phyloP scores from a whole-genome alignment of 1,140 invertebrate genomes.

The Anoplophora glabripennis region DNA sequence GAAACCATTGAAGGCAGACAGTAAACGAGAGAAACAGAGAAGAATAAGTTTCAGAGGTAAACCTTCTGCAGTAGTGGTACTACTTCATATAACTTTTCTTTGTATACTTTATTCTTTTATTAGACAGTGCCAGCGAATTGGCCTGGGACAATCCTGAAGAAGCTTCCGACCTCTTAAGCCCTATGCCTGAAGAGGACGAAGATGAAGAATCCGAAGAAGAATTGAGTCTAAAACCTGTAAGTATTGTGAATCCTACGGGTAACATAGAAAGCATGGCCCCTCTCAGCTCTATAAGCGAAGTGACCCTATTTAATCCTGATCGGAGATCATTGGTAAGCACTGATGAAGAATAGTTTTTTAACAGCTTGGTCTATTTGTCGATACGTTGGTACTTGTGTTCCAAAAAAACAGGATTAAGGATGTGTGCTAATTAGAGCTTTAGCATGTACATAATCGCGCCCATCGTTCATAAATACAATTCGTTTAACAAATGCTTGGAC shows the following conservation, averaged over 20 bases:
- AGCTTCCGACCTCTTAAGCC: conserved; percentile 50
- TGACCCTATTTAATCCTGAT: conserved; percentile 17
- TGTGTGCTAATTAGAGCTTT: too few relatives aligned
- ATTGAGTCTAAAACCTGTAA: conserved; percentile 35
- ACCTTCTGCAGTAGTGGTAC: neutral
- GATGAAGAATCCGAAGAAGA: conserved; percentile 53
- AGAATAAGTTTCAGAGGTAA: conserved; percentile 45
- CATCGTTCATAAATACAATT: too few relatives aligned
- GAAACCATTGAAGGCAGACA: conserved; percentile 31
- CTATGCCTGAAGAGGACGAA: conserved; percentile 55
- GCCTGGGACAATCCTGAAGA: conserved; percentile 53
- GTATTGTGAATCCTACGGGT: conserved; percentile 29
- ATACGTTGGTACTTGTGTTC: too few relatives aligned
- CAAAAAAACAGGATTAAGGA: too few relatives aligned
- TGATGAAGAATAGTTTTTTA: too few relatives aligned
- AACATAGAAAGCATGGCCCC: conserved; percentile 42
- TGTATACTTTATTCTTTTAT: neutral
- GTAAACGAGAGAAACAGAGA: conserved; percentile 35
- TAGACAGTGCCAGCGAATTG: conserved; percentile 47
- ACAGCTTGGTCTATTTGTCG: too few relatives aligned
- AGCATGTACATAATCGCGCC: too few relatives aligned
- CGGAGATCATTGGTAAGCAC: conserved; percentile 23
- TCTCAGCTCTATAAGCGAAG: conserved; percentile 36
- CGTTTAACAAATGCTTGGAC: too few relatives aligned
- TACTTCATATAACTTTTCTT: too few relatives aligned